Evolutionary conservation across 2,113 vertebrate genomes (phyloP).

Genomic region (Arenaria interpres): DNA sequence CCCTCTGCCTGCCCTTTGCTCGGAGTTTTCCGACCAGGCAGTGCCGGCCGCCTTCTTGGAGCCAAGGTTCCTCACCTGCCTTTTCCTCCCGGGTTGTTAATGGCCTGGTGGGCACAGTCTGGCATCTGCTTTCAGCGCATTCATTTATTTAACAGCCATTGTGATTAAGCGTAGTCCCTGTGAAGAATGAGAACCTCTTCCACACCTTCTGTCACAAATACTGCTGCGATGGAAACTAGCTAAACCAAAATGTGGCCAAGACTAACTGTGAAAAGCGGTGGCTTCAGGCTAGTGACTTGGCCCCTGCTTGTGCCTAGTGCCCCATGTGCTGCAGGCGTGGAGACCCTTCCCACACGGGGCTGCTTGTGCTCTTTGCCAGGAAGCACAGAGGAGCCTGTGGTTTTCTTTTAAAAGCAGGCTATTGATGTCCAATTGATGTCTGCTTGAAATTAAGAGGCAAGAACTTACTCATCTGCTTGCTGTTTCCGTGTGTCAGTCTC

Average conservation of each 20-base stretch:
- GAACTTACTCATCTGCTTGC: not conserved
- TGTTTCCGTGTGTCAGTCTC: not conserved
- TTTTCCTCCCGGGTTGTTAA: not conserved
- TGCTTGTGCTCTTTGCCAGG: not conserved
- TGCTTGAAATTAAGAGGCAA: not conserved
- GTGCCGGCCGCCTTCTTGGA: not conserved
- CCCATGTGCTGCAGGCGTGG: accelerated
- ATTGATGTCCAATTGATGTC: not conserved
- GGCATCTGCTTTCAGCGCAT: not conserved
- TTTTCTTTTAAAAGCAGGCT: not conserved
- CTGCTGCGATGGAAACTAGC: not conserved
- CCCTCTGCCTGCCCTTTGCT: not conserved
- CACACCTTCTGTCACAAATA: not conserved
- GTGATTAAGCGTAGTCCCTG: not conserved
- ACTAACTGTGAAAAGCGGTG: not conserved
- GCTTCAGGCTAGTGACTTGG: not conserved
- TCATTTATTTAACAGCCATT: not conserved
- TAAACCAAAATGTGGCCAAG: not conserved
- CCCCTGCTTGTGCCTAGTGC: not conserved
- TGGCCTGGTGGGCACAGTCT: not conserved
- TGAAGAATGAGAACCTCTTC: accelerated
- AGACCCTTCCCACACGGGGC: not conserved
- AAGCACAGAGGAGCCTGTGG: not conserved
- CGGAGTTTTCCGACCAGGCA: accelerated
- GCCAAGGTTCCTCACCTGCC: not conserved